Percentiles rank a stretch among this genome's conserved stretches.
These are phyloP conservation scores for Caenorhabditis latens DNA, from an alignment of 1,140 invertebrate genomes.

Conservation along the genomic window DNA sequence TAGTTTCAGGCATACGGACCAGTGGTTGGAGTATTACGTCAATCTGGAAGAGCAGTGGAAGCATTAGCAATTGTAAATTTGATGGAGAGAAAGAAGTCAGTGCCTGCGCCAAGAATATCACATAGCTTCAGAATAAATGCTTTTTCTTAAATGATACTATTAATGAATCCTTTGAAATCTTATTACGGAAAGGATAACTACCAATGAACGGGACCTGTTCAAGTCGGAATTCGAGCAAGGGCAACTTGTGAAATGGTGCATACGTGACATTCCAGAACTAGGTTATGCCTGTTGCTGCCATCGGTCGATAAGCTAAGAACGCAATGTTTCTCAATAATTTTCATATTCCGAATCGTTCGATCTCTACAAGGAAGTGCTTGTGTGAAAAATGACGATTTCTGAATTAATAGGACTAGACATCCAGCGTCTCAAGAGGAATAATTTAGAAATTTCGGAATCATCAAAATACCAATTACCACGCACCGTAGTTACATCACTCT, in stretches of 20 bases:
- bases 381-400: not conserved
- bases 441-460: not conserved
- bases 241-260: too few species aligned
- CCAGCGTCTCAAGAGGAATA: not conserved
- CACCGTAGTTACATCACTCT: not conserved
- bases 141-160: not conserved
- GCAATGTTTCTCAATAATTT: not conserved
- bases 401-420: not conserved
- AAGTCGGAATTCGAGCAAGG: too few species aligned
- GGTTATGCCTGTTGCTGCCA: too few species aligned
- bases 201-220: too few species aligned
- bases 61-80: not conserved
- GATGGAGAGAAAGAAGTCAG: not conserved
- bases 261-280: too few species aligned
- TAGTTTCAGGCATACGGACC: not conserved
- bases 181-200: too few species aligned
- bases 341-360: not conserved
- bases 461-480: not conserved
- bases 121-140: not conserved
- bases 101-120: not conserved
- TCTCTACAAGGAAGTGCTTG: not conserved
- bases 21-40: not conserved
- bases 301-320: not conserved
- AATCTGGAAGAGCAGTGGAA: not conserved
- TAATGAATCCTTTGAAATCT: too few species aligned